Evolutionary conservation across 2,888 invertebrate species (phyloP), one percentile per base, ranked within the genome.

Genomic region (Nephrotoma flavescens): DNA sequence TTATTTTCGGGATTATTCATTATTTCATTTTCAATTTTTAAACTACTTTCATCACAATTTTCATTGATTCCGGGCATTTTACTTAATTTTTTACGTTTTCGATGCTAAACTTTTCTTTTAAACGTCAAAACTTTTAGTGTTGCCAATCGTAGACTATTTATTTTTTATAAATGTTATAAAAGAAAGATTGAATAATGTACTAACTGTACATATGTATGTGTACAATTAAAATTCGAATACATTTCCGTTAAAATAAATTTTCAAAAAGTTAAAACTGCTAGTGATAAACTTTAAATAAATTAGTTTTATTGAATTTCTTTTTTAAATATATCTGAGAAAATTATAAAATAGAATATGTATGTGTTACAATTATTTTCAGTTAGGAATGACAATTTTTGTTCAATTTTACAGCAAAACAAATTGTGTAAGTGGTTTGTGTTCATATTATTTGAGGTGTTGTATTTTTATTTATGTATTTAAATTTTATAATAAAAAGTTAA

Each of bases 51-150:
- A 45, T 19, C 45, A 19, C 19, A 44, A 19, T 15, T 44, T 9
- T 85, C 85, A 42, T 44, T 85, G 12, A 85, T 85, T 9, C 85
- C 85, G 45, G 85, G 85, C 85, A 85, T 85, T 85, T 85, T 85
- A 19, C 19, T 42, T n/a, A 85, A 42, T 42, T 85, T 85, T 4
- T 85, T 85, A 11, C 41, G 52, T 15, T 6, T 19, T 15, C 4
- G n/a, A 6, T 15, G n/a, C 15, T 52, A 47, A 31, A 52, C 15
- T 52, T 52, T 15, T 52, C n/a, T 52, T 15, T 6, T 57, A 57
- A 52, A 52, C n/a, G 57, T 57, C 57, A 57, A 19, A 19, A 15
- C 15, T 6, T 71, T 31, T 31, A 7, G 71, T 71, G 71, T 71
- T 71, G 4, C 71, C 71, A 2, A 7, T 31, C 2, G 52, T 15